phyloP scores from a whole-genome alignment of 92 coral and sea anemone species.

The Virgularia gustaviana region DNA sequence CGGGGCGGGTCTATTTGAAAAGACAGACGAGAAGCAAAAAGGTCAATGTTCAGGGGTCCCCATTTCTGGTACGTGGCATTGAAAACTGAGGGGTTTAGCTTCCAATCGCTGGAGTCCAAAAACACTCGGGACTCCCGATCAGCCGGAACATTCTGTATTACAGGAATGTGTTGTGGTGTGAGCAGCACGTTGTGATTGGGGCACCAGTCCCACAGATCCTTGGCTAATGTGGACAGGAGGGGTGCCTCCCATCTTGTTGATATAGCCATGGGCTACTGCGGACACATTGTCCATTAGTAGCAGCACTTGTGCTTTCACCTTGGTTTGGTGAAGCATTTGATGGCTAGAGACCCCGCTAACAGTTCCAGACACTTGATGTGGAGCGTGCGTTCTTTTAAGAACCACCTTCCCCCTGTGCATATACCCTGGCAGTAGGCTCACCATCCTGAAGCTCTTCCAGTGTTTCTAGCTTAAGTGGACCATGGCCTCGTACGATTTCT shows the following conservation, averaged over 20 bases:
- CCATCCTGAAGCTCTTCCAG: conserved; percentile 50
- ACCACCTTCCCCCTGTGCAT: conserved; percentile 55
- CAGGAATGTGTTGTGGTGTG: conserved; percentile 14
- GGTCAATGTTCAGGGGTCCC: conserved; percentile 37
- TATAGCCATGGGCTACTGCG: conserved; percentile 23
- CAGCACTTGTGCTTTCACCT: conserved; percentile 20
- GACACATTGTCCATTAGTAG: conserved; percentile 37
- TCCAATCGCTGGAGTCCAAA: conserved; percentile 18
- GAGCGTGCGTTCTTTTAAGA: conserved; percentile 40
- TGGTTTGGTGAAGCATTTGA: no score
- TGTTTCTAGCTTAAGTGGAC: conserved; percentile 37
- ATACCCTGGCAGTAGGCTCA: conserved; percentile 49
- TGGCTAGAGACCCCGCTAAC: conserved; percentile 38
- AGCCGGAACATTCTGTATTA: neutral
- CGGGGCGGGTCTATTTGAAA: conserved; percentile 24
- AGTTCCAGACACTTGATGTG: conserved; percentile 58
- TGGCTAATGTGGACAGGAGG: conserved; percentile 18
- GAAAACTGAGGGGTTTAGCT: conserved; percentile 7
- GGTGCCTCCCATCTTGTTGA: conserved; percentile 31
- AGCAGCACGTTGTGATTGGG: neutral
- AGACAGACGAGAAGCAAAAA: conserved; percentile 37
- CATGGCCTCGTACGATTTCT: conserved; percentile 38
- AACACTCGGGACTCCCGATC: conserved; percentile 30
- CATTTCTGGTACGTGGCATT: neutral
- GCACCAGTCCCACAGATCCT: conserved; percentile 19